Evolutionary conservation across 1,140 invertebrate genomes (phyloP), one percentile per base, ranked within the genome.

Genomic region (Diprion similis): DNA sequence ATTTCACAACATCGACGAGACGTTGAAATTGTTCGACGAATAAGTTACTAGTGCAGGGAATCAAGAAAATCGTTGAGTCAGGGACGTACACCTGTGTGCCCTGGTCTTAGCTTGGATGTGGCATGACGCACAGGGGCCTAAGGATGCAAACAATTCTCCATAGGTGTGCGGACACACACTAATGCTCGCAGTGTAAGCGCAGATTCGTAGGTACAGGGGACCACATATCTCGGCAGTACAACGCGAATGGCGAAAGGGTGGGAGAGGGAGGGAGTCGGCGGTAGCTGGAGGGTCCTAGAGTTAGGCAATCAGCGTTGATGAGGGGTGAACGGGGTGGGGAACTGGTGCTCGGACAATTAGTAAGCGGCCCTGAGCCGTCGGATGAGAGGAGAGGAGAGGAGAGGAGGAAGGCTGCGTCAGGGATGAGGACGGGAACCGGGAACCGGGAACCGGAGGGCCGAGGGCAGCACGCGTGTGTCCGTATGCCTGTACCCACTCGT

Each of bases 291-390:
- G 84, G 83, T 85, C 81, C 86, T 86, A 84, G 84, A 88, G 84
- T 87, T 86, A 85, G 87, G 87, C 86, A 88, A 88, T 88, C 87
- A 88, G 82, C 84, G 84, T 78, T 87, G 87, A 87, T 86, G 87
- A 87, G 82, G 82, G 82, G 80, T 74, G 77, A 72, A 77, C 76
- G 75, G 76, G 79, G 17, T 59, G 47, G 72, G 45, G 80, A 80
- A 75, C 79, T 82, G 82, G 80, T 80, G 81, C 80, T 84, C 82
- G 80, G 79, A 88, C 85, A 87, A 87, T 88, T 88, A 88, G 85
- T 86, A 84, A 85, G 81, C 82, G 66, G 17, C 37, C n/a, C 51
- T 59, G 51, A 59, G n/a, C 51, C 51, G n/a, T 15, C 51, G 3
- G 51, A 59, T 4, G n/a, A 15, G 48, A 10, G 48, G 48, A 51